These are phyloP conservation scores for Anas platyrhynchos DNA, from an alignment of 2,113 vertebrate genomes.

Conservation along the genomic window DNA sequence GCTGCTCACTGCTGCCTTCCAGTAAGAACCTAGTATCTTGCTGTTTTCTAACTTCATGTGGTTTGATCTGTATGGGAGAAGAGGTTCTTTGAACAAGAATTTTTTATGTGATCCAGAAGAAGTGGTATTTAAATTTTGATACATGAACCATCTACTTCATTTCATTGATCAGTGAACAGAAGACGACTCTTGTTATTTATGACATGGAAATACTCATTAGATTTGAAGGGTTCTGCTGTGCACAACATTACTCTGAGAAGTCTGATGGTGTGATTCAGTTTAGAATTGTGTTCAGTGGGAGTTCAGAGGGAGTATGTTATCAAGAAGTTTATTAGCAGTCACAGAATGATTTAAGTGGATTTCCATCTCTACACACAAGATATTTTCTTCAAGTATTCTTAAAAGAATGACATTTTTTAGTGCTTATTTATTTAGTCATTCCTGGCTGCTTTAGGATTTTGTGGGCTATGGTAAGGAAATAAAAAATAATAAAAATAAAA, in stretches of 20 bases:
- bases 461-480: not conserved
- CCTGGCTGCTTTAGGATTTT: not conserved
- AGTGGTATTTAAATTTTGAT: not conserved
- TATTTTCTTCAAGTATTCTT: not conserved
- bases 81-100: not conserved
- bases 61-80: not conserved
- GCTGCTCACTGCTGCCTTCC: not conserved
- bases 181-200: not conserved
- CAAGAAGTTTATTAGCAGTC: not conserved
- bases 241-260: not conserved
- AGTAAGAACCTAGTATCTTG: not conserved
- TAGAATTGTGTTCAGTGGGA: not conserved
- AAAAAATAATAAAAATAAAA: not conserved
- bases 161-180: not conserved
- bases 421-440: no score
- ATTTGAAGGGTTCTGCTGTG: not conserved
- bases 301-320: not conserved
- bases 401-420: not conserved
- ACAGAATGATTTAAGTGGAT: not conserved
- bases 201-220: not conserved
- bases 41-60: not conserved
- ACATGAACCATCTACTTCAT: not conserved
- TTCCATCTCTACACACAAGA: not conserved
- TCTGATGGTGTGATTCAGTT: not conserved
- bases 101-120: not conserved